Evolutionary conservation across 2,888 invertebrate species (phyloP).

Genomic region (Plebejus anna): DNA sequence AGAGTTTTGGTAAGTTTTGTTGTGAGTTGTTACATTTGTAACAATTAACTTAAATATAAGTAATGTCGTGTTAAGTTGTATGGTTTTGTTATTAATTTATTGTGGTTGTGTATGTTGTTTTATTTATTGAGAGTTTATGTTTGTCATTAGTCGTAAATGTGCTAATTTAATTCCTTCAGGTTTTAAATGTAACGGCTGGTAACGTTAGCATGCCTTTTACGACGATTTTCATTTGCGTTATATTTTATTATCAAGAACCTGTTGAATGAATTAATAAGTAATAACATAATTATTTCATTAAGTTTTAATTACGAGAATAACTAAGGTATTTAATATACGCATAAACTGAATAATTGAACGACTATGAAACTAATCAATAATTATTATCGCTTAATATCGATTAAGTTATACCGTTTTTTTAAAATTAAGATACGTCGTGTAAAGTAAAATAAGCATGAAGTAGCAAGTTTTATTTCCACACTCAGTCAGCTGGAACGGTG

Average conservation of each 20-base stretch:
- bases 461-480: slow-evolving; percentile 31
- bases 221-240: background rate
- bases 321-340: background rate
- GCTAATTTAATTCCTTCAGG: background rate
- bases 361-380: background rate
- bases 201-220: background rate
- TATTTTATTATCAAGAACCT: slow-evolving; percentile 4
- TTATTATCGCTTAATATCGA: background rate
- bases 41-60: background rate
- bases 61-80: background rate
- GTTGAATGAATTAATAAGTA: background rate
- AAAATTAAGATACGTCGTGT: slow-evolving; percentile 10
- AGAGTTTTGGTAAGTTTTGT: slow-evolving; percentile 2
- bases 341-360: background rate
- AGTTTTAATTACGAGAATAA: slow-evolving; percentile 5
- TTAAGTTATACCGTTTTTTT: background rate
- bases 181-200: slow-evolving; percentile 26
- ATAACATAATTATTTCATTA: background rate
- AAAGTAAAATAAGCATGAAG: slow-evolving; percentile 1
- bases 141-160: background rate
- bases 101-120: background rate
- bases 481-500: slow-evolving; percentile 53
- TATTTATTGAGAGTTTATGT: background rate
- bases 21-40: background rate
- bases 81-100: background rate